A percentile compares a stretch with the other conserved stretches of the same genome.
Conservation (phyloP, 2,888 invertebrate species). For the Epinotia demarniana region DNA sequence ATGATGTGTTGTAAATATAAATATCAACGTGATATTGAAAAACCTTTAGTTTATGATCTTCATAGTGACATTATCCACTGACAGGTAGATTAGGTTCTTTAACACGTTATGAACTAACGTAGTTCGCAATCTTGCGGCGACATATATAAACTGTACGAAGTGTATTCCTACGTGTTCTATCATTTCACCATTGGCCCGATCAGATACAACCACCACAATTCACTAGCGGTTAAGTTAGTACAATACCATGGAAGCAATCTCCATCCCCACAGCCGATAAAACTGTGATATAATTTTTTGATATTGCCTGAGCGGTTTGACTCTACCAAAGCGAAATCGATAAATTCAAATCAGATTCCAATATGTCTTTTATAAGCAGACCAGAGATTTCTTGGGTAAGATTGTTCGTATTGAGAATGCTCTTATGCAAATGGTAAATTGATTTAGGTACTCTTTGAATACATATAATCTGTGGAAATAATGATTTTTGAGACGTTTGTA, state of each 20-base stretch:
- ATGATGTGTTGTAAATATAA: too few relatives aligned
- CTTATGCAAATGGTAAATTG: constrained; percentile 53
- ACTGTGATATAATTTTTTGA: constrained; percentile 79
- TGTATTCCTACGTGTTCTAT: too few relatives aligned
- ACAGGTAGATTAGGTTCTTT: too few relatives aligned
- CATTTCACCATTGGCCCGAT: too few relatives aligned
- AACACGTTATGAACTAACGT: too few relatives aligned
- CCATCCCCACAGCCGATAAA: constrained; percentile 69
- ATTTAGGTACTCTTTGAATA: neutral
- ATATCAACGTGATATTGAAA: too few relatives aligned
- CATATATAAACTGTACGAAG: too few relatives aligned
- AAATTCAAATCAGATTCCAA: constrained; percentile 77
- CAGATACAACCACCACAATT: neutral
- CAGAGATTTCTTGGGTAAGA: constrained; percentile 59
- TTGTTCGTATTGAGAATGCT: constrained; percentile 66
- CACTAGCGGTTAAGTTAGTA: neutral
- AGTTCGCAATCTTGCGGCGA: too few relatives aligned
- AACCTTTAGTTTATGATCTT: too few relatives aligned
- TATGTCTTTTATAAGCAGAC: constrained; percentile 63
- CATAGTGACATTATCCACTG: too few relatives aligned
- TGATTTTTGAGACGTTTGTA: neutral
- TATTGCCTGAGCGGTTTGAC: constrained; percentile 71
- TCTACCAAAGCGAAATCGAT: constrained; percentile 69
- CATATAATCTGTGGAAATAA: neutral
- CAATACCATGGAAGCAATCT: constrained; percentile 52